These are phyloP conservation scores for Siniperca knerii DNA, from an alignment of 2,113 vertebrate genomes.

Conservation along the genomic window DNA sequence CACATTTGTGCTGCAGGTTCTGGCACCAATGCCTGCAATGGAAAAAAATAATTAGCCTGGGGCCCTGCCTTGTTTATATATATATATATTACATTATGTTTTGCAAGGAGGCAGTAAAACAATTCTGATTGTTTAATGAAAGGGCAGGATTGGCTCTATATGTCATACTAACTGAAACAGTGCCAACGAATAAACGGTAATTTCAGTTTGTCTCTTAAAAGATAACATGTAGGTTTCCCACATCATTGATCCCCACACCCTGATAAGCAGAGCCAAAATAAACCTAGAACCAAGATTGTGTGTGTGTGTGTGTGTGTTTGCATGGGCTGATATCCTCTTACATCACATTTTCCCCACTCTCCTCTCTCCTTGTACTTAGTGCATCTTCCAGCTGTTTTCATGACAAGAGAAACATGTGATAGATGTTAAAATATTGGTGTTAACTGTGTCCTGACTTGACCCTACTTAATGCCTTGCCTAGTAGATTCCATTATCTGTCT, in stretches of 20 bases:
- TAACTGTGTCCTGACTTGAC: conserved; percentile 3
- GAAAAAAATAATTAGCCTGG: conserved; percentile 9
- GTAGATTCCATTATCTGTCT: neutral
- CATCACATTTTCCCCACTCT: conserved; percentile 39
- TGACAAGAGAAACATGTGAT: neutral
- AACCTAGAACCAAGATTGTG: conserved; percentile 26
- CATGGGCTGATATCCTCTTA: conserved; percentile 12
- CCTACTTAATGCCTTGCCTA: neutral
- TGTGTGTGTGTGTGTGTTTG: neutral
- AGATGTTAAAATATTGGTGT: conserved; percentile 9
- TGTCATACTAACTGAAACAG: neutral
- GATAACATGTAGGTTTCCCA: conserved; percentile 15
- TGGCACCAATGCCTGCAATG: conserved; percentile 1
- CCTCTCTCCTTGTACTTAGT: conserved; percentile 1
- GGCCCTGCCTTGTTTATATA: neutral
- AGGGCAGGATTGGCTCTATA: neutral
- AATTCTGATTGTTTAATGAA: conserved; percentile 20
- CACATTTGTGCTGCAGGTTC: conserved; percentile 11
- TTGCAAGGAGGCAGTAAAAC: conserved; percentile 21
- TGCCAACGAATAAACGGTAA: neutral
- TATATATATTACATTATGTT: conserved; percentile 13
- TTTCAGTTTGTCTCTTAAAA: conserved; percentile 19
- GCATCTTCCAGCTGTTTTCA: conserved; percentile 46
- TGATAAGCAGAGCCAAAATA: conserved; percentile 52
- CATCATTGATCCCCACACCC: conserved; percentile 40